These are phyloP conservation scores for Elephas maximus DNA, from an alignment of 2,113 vertebrate species.

Conservation along the genomic window DNA sequence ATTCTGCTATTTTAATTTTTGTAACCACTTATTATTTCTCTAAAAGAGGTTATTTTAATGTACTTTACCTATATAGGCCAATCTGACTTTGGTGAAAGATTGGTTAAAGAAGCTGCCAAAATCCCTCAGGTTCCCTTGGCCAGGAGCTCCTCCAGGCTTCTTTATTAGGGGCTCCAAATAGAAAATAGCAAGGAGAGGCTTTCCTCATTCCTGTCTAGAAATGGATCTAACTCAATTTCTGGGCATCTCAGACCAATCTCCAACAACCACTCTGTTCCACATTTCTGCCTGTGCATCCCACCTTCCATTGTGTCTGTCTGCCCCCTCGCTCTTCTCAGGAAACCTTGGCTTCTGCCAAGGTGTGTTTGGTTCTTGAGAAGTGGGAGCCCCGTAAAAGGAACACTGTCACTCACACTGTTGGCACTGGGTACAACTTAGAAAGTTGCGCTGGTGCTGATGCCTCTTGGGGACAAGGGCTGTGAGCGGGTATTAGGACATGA, in stretches of 20 bases:
- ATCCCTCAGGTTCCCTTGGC: neutral
- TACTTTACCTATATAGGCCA: neutral
- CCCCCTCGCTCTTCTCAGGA: neutral
- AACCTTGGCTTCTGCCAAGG: neutral
- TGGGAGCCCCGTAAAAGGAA: neutral
- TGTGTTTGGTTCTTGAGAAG: neutral
- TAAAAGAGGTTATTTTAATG: conserved; percentile 6
- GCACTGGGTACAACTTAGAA: neutral
- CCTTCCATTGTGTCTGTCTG: neutral
- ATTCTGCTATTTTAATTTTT: neutral
- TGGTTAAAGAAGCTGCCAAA: neutral
- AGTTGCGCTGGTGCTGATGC: neutral
- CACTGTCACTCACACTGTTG: neutral
- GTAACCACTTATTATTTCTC: neutral
- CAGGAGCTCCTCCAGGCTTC: neutral
- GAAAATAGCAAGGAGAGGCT: no score
- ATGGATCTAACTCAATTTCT: no score
- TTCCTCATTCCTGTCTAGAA: no score
- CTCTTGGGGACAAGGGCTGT: neutral
- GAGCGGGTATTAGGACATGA: neutral
- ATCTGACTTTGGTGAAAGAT: neutral
- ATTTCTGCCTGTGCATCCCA: neutral
- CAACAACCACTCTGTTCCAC: no score
- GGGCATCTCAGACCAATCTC: no score
- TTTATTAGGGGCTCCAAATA: neutral